phyloP scores from a whole-genome alignment of 2,797 vertebrate genomes.

The Lagodon rhomboides region DNA sequence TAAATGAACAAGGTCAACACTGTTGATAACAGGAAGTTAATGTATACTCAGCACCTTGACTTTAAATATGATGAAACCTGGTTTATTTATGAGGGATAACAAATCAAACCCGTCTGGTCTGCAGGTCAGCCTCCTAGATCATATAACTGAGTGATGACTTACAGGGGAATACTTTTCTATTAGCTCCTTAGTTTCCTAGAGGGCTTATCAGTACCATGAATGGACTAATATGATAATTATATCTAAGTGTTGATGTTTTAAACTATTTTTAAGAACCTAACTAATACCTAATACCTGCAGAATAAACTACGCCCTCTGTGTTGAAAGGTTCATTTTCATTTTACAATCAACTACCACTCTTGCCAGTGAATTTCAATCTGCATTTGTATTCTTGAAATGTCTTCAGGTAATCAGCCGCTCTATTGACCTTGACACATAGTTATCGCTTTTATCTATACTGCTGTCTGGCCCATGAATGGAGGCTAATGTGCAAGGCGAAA shows the following conservation, averaged over 20 bases:
- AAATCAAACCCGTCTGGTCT: background rate
- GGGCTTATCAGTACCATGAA: no score
- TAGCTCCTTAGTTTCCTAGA: no score
- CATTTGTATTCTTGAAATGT: background rate
- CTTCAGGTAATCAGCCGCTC: background rate
- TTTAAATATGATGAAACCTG: background rate
- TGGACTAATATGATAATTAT: no score
- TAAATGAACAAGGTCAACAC: background rate
- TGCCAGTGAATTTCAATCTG: background rate
- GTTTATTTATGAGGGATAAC: background rate
- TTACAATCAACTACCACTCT: background rate
- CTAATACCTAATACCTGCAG: no score
- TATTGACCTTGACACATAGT: constrained; percentile 19
- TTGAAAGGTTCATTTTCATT: background rate
- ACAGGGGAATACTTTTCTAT: background rate
- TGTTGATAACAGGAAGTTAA: background rate
- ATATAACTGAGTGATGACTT: background rate
- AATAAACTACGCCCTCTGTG: no score
- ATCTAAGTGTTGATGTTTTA: no score
- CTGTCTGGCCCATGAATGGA: background rate
- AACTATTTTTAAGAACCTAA: no score
- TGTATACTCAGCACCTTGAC: background rate
- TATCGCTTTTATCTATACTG: constrained; percentile 8
- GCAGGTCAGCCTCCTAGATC: background rate
- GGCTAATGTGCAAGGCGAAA: no score